Conservation (phyloP, 2,888 invertebrate species). For the Drosophila rellima region DNA sequence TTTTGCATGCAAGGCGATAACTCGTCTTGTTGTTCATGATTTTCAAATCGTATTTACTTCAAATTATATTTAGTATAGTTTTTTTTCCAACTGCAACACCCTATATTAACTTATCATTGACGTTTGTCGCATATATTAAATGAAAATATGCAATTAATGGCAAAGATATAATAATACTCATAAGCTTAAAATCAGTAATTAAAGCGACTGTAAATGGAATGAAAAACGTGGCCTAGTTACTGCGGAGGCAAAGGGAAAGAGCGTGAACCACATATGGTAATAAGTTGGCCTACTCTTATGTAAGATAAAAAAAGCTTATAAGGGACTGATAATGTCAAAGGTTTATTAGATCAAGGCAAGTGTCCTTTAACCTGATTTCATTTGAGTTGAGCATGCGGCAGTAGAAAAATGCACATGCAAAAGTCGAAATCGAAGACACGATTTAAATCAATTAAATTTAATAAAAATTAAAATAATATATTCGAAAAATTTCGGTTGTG, state of each 20-base stretch:
- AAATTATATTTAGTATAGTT: background rate
- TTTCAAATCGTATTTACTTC: background rate
- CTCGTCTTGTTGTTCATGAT: background rate
- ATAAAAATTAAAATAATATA: slow-evolving; percentile 12
- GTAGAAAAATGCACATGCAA: slow-evolving; percentile 35
- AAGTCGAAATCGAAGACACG: slow-evolving; percentile 10
- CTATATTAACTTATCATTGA: slow-evolving; percentile 22
- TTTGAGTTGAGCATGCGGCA: slow-evolving; percentile 37
- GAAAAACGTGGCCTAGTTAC: slow-evolving; percentile 25
- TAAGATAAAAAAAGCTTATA: background rate
- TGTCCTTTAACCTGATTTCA: slow-evolving; percentile 19
- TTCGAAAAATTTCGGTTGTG: slow-evolving; percentile 11
- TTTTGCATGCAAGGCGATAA: no score
- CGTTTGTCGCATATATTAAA: slow-evolving; percentile 5
- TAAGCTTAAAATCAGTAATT: slow-evolving; percentile 33
- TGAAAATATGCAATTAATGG: slow-evolving; percentile 30
- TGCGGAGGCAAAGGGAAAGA: slow-evolving; percentile 2
- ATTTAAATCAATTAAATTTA: slow-evolving; percentile 8
- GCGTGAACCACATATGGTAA: background rate
- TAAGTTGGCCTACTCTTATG: slow-evolving; percentile 4
- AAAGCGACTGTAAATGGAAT: slow-evolving; percentile 18
- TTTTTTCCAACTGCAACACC: slow-evolving; percentile 17
- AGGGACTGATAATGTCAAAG: background rate
- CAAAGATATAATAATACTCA: slow-evolving; percentile 18
- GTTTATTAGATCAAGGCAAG: background rate